A percentile compares a stretch with the other conserved stretches of the same genome.
Evolutionary conservation across 1,140 invertebrate genomes (phyloP).

Genomic region (Plutomurus gul): DNA sequence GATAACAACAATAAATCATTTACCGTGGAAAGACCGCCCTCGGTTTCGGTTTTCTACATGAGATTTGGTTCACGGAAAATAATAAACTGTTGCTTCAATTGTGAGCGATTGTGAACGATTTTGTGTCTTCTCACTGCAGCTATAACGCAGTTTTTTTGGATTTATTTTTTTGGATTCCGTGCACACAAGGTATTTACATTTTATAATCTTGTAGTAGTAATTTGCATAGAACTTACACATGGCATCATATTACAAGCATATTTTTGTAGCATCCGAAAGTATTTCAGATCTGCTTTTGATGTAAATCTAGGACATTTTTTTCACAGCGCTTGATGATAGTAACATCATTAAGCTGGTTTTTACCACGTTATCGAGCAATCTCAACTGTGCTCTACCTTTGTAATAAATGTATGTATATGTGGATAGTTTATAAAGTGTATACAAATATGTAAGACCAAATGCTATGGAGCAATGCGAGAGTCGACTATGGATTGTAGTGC

Average conservation of each 20-base stretch:
- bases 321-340: neutral
- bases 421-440: neutral
- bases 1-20: too few relatives aligned
- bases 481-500: neutral
- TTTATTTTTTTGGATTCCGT: constrained; percentile 13
- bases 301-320: constrained; percentile 2
- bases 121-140: neutral
- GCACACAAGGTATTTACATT: neutral
- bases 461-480: neutral
- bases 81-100: neutral
- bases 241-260: neutral
- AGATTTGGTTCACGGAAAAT: too few relatives aligned
- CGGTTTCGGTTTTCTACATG: too few relatives aligned
- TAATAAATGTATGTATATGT: too few relatives aligned
- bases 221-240: neutral
- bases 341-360: too few relatives aligned
- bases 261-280: neutral
- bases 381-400: neutral
- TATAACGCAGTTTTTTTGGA: constrained; percentile 6
- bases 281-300: neutral
- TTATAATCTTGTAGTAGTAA: neutral
- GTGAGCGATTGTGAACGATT: neutral
- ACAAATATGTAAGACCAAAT: neutral
- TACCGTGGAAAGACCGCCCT: too few relatives aligned
- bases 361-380: neutral